Evolutionary conservation across 1,140 invertebrate species (phyloP).

Genomic region (Octopus sinensis): DNA sequence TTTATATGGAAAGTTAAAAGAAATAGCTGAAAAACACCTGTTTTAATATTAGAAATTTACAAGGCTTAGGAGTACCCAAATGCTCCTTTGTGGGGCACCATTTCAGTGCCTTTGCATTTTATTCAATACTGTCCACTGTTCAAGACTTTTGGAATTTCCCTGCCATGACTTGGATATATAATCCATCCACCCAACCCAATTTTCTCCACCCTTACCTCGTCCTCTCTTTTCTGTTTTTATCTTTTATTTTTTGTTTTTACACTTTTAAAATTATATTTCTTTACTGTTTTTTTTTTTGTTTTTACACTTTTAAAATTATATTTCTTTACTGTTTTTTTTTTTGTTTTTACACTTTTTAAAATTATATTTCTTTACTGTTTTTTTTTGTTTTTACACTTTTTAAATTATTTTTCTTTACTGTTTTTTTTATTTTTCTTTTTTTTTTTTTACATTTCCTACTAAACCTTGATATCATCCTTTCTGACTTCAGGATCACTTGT

Average conservation of each 20-base stretch:
- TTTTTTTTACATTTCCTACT: background rate
- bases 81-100: too few relatives aligned
- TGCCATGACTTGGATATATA: too few relatives aligned
- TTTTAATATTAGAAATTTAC: too few relatives aligned
- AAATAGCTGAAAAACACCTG: too few relatives aligned
- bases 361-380: background rate
- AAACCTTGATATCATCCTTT: background rate
- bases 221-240: too few relatives aligned
- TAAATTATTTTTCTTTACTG: background rate
- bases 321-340: background rate
- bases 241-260: background rate
- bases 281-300: background rate
- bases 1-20: too few relatives aligned
- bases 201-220: too few relatives aligned
- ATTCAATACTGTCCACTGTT: too few relatives aligned
- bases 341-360: background rate
- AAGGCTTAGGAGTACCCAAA: too few relatives aligned
- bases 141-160: too few relatives aligned
- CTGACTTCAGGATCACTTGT: slow-evolving; percentile 40
- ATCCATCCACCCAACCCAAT: too few relatives aligned
- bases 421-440: background rate
- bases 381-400: background rate
- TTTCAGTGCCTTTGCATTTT: too few relatives aligned
- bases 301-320: background rate
- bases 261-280: background rate